These are phyloP conservation scores for Amblyopsis rosae DNA, from an alignment of 2,113 vertebrate species.

Conservation along the genomic window DNA sequence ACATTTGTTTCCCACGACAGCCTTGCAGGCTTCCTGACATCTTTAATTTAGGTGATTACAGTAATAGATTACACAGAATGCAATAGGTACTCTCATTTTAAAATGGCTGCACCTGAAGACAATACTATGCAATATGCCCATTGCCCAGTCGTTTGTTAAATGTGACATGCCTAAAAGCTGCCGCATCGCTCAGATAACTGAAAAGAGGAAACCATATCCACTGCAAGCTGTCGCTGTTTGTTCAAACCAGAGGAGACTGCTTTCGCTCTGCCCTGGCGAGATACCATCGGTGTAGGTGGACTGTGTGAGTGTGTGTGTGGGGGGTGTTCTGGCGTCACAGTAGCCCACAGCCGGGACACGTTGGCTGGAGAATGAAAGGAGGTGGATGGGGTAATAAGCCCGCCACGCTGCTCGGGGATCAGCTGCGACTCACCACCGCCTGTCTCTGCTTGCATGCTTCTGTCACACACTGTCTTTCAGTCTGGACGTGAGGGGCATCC, in stretches of 20 bases:
- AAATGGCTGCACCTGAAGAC: background rate
- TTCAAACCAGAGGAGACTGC: conserved; percentile 33
- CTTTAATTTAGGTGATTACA: conserved; percentile 15
- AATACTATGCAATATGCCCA: background rate
- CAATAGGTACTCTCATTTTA: background rate
- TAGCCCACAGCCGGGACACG: background rate
- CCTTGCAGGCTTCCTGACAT: conserved; percentile 29
- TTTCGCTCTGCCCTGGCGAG: conserved; percentile 42
- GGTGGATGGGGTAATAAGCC: conserved; percentile 52
- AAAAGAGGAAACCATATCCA: conserved; percentile 8
- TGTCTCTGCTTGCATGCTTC: conserved; percentile 11
- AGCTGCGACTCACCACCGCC: conserved; percentile 59
- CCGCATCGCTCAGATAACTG: background rate
- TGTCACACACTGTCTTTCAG: too few species aligned
- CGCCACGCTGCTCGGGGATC: conserved; percentile 59
- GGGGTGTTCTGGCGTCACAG: conserved; percentile 19
- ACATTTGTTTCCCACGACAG: conserved; percentile 19
- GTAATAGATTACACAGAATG: conserved; percentile 19
- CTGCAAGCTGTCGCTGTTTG: conserved; percentile 26
- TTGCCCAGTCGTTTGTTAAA: background rate
- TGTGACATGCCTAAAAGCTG: background rate
- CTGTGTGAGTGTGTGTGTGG: conserved; percentile 16
- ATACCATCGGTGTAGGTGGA: conserved; percentile 58
- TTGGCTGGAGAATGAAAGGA: conserved; percentile 29
- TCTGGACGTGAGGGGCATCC: too few species aligned